A percentile compares a stretch with the other conserved stretches of the same genome.
Evolutionary conservation across 2,888 invertebrate genomes (phyloP).

Genomic region (Alitta virens): DNA sequence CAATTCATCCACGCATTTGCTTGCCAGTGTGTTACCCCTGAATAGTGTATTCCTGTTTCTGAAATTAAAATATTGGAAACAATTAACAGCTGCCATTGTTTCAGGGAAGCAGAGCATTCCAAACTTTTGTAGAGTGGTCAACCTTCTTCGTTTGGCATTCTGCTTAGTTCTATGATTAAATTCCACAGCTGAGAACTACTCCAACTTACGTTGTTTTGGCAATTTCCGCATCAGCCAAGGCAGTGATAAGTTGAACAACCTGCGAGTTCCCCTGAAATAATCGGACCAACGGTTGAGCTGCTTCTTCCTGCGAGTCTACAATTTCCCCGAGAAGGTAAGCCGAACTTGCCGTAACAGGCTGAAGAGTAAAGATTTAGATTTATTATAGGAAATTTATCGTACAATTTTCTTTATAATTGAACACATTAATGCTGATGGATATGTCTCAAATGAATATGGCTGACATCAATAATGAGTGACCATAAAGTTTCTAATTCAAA

Average conservation of each 20-base stretch:
- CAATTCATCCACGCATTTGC: constrained; percentile 93
- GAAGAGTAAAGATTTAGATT: constrained; percentile 19
- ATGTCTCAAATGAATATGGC: too few relatives aligned
- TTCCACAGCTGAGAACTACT: constrained; percentile 38
- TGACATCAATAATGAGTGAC: too few relatives aligned
- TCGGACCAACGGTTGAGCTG: constrained; percentile 83
- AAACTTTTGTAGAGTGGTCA: too few relatives aligned
- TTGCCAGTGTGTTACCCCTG: constrained; percentile 86
- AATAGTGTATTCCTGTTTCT: constrained; percentile 90
- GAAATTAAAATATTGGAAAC: constrained; percentile 26
- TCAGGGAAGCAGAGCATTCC: too few relatives aligned
- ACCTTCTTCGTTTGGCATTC: too few relatives aligned
- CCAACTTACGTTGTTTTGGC: constrained; percentile 85
- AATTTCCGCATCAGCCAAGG: constrained; percentile 83
- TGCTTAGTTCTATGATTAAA: too few relatives aligned
- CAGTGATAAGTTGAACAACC: constrained; percentile 79
- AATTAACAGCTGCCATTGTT: background rate
- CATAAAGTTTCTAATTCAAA: too few relatives aligned
- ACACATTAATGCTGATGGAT: too few relatives aligned
- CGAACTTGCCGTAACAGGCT: constrained; percentile 54
- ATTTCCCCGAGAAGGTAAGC: constrained; percentile 77
- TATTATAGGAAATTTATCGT: too few relatives aligned
- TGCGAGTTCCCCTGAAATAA: constrained; percentile 83
- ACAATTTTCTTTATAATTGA: too few relatives aligned
- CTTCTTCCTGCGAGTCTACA: constrained; percentile 81